Evolutionary conservation across 2,113 vertebrate genomes (phyloP).

Genomic region (Microcebus lehilahytsara): DNA sequence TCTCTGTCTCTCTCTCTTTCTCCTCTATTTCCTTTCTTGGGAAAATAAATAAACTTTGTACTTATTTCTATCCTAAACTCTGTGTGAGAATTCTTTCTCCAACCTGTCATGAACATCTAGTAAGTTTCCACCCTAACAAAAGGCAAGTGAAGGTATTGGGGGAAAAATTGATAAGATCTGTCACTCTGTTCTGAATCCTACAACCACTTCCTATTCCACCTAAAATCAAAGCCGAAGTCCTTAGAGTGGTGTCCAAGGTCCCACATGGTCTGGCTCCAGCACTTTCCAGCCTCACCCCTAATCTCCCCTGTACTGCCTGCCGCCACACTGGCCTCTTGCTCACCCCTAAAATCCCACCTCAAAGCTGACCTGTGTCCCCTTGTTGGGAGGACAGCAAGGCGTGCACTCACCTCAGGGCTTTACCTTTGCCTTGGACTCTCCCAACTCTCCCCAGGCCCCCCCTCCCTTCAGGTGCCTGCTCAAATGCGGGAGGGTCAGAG

Average conservation of each 20-base stretch:
- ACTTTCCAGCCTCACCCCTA: neutral
- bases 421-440: neutral
- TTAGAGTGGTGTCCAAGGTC: neutral
- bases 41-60: no score
- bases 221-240: neutral
- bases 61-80: no score
- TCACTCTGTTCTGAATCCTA: neutral
- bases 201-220: neutral
- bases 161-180: neutral
- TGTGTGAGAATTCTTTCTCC: no score
- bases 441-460: neutral
- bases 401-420: accelerated
- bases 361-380: no score
- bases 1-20: no score
- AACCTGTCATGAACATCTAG: no score
- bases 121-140: no score
- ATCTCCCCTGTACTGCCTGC: neutral
- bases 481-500: neutral
- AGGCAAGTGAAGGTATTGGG: no score
- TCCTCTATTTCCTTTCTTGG: no score
- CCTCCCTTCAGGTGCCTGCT: neutral
- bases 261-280: neutral
- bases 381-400: neutral
- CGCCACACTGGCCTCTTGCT: accelerated
- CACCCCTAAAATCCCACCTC: no score